Conservation (phyloP, 2,797 vertebrate species). For the Ctenosaura bakeri region DNA sequence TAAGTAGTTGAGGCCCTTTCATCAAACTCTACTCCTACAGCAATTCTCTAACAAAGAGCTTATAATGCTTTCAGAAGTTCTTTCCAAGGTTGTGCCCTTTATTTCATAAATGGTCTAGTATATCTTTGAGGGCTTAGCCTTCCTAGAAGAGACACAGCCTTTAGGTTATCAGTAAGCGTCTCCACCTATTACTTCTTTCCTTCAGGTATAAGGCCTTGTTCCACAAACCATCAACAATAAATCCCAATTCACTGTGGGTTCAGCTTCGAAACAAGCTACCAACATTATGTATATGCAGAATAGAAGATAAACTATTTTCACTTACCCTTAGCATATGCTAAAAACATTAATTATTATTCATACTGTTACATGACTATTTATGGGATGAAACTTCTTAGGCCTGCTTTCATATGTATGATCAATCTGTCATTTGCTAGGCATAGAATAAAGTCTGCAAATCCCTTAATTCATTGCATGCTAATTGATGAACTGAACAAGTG, state of each 20-base stretch:
- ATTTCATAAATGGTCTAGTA: not conserved
- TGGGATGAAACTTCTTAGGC: not conserved
- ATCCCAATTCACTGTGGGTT: not conserved
- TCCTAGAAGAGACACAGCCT: not conserved
- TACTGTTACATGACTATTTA: not conserved
- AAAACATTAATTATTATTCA: not conserved
- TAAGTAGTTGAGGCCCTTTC: not conserved
- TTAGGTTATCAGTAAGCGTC: not conserved
- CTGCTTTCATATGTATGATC: not conserved
- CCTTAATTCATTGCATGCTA: not conserved
- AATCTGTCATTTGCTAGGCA: not conserved
- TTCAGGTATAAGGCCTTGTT: not conserved
- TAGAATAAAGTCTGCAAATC: not conserved
- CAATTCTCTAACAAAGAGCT: not conserved
- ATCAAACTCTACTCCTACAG: no score
- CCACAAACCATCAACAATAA: not conserved
- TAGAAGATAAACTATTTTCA: no score
- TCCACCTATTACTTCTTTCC: not conserved
- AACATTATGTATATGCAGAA: not conserved
- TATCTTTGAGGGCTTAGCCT: not conserved
- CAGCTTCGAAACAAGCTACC: not conserved
- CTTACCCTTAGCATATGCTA: not conserved
- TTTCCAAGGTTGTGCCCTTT: not conserved
- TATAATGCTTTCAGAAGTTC: constrained; percentile 4
- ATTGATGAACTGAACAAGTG: not conserved